phyloP scores from a whole-genome alignment of 1,140 invertebrate species.

The Atta texana region DNA sequence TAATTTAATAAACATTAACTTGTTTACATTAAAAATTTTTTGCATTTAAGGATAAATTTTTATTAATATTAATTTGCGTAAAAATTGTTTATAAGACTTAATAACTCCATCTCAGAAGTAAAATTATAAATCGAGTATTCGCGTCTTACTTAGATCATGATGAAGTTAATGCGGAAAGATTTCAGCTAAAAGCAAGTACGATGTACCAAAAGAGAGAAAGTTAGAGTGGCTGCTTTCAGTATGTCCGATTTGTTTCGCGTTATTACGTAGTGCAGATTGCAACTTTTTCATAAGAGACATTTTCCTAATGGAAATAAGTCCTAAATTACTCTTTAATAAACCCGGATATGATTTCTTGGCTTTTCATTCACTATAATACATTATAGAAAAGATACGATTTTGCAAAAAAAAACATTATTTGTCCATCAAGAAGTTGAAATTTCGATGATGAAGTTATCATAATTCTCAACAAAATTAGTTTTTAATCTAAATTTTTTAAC shows the following conservation, averaged over 20 bases:
- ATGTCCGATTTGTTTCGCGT: constrained; percentile 24
- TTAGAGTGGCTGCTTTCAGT: neutral
- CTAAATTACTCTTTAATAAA: constrained; percentile 34
- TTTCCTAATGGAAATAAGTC: constrained; percentile 23
- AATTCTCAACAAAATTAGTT: neutral
- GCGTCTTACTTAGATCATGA: neutral
- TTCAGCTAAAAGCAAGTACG: neutral
- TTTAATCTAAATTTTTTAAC: constrained; percentile 17
- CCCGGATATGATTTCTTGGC: constrained; percentile 23
- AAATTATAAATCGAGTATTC: neutral
- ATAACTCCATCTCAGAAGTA: neutral
- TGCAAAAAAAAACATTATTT: constrained; percentile 7
- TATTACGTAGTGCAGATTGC: neutral
- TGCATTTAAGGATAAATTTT: neutral
- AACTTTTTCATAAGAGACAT: constrained; percentile 14
- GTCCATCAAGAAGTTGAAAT: neutral
- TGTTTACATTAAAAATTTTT: neutral
- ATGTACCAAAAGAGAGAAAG: constrained; percentile 20
- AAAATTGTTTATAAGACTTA: neutral
- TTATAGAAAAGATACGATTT: neutral
- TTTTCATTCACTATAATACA: neutral
- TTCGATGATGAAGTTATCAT: neutral
- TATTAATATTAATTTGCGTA: neutral
- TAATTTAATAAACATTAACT: neutral
- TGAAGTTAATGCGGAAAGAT: neutral